phyloP scores from a whole-genome alignment of 2,113 vertebrate genomes.

The Pogonocichla stellata region DNA sequence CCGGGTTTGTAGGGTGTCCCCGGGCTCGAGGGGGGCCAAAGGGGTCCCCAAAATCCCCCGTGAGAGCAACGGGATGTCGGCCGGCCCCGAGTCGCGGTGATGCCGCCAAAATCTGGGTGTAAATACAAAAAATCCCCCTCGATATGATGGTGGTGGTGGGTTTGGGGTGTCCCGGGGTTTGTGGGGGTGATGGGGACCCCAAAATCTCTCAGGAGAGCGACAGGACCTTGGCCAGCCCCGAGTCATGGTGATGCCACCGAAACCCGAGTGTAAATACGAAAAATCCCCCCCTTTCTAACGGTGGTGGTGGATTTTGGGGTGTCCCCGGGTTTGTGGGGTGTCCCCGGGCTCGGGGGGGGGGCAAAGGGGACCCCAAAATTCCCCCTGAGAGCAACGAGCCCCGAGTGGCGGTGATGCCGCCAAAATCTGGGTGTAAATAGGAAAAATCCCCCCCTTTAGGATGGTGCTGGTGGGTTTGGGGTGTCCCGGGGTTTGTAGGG shows the following conservation, averaged over 20 bases:
- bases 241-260: conserved; percentile 8
- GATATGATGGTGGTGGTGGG: background rate
- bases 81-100: conserved; percentile 73
- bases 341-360: too few relatives aligned
- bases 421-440: background rate
- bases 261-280: background rate
- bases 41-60: background rate
- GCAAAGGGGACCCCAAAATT: too few relatives aligned
- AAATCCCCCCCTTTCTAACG: background rate
- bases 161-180: too few relatives aligned
- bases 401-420: conserved; percentile 57
- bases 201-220: conserved; percentile 55
- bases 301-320: too few relatives aligned
- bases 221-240: conserved; percentile 78
- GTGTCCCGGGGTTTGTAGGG: too few relatives aligned
- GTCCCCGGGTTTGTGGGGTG: too few relatives aligned
- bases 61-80: conserved; percentile 77
- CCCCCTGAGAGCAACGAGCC: background rate
- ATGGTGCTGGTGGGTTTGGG: background rate
- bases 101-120: background rate
- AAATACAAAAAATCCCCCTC: background rate
- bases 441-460: background rate
- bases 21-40: background rate
- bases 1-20: too few relatives aligned
- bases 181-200: too few relatives aligned